A percentile compares a stretch with the other conserved stretches of the same genome.
Evolutionary conservation across 2,888 invertebrate species (phyloP).

Genomic region (Euproctis similis): DNA sequence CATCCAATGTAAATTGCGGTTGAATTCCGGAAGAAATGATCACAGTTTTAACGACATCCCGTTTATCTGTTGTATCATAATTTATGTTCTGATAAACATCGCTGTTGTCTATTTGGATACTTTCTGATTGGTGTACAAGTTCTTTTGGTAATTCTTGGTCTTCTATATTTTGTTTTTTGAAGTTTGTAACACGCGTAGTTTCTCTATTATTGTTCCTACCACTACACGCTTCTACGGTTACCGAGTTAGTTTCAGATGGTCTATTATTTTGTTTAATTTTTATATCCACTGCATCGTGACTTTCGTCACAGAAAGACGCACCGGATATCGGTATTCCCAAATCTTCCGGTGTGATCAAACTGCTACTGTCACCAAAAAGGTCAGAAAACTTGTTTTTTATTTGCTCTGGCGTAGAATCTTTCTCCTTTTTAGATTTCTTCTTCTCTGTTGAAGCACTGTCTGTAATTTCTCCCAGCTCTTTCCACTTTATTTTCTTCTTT

Average conservation of each 20-base stretch:
- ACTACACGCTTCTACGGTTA: neutral
- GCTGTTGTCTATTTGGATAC: conserved; percentile 5
- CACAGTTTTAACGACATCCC: conserved; percentile 40
- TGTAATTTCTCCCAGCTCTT: conserved; percentile 12
- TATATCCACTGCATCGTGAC: conserved; percentile 46
- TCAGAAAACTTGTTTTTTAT: conserved; percentile 46
- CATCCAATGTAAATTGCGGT: conserved; percentile 15
- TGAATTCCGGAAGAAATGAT: conserved; percentile 51
- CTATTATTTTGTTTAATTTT: conserved; percentile 15
- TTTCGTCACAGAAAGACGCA: conserved; percentile 46
- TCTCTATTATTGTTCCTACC: neutral
- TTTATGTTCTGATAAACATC: conserved; percentile 20
- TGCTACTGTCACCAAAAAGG: conserved; percentile 59
- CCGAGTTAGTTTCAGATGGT: neutral
- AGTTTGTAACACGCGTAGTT: neutral
- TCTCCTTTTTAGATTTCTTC: conserved; percentile 25
- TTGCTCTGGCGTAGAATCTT: conserved; percentile 23
- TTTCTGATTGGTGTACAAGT: conserved; percentile 4
- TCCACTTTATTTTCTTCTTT: conserved; percentile 23
- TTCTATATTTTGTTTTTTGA: conserved; percentile 1
- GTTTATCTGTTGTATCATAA: conserved; percentile 16
- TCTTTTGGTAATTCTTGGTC: conserved; percentile 2
- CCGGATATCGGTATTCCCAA: conserved; percentile 39
- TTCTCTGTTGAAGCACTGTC: conserved; percentile 14
- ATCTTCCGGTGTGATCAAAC: conserved; percentile 63